phyloP scores from a whole-genome alignment of 2,113 vertebrate species.

The Dendropsophus ebraccatus region DNA sequence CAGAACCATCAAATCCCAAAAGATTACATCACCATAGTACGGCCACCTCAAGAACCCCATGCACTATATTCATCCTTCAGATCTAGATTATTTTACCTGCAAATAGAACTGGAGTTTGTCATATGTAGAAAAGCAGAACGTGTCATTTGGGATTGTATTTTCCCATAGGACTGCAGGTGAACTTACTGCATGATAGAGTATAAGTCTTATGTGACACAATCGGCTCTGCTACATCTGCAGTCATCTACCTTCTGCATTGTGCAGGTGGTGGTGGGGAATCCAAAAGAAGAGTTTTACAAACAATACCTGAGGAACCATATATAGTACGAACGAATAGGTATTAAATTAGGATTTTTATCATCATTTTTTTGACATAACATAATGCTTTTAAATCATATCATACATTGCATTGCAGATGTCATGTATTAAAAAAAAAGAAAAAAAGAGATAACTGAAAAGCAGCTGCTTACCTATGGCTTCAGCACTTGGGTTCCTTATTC shows the following conservation, averaged over 20 bases:
- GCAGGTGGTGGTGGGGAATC: neutral
- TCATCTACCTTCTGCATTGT: neutral
- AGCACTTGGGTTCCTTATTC: constrained; percentile 4
- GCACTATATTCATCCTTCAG: neutral
- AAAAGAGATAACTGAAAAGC: neutral
- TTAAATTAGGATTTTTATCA: neutral
- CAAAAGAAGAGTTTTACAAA: neutral
- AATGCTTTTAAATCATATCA: neutral
- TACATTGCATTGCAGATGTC: neutral
- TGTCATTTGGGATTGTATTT: neutral
- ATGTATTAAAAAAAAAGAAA: neutral
- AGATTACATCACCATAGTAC: neutral
- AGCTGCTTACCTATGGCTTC: neutral
- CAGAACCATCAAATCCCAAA: neutral
- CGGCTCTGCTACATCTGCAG: neutral
- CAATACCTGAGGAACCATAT: neutral
- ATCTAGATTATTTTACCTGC: neutral
- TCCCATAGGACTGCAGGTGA: neutral
- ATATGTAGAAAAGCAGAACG: neutral
- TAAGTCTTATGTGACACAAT: neutral
- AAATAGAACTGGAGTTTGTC: neutral
- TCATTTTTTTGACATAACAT: neutral
- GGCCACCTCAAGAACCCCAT: neutral
- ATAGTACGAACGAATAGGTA: too few species aligned
- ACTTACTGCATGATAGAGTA: neutral